A percentile compares a stretch with the other conserved stretches of the same genome.
Evolutionary conservation across 2,797 vertebrate genomes (phyloP).

Genomic region (Sebastes paucispinis): DNA sequence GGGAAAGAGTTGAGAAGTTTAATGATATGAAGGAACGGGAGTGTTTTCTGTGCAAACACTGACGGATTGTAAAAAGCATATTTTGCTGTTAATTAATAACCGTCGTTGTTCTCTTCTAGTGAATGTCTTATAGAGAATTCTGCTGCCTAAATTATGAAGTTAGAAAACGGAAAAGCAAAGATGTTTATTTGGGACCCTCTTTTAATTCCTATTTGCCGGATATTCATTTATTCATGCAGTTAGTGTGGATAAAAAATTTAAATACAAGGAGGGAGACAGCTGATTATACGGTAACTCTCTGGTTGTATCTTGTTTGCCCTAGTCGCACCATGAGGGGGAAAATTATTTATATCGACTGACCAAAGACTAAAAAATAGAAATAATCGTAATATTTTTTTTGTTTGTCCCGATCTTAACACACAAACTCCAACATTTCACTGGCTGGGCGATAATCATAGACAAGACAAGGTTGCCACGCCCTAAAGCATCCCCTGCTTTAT

Average conservation of each 20-base stretch:
- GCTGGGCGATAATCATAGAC: too few relatives aligned
- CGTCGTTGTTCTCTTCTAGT: too few relatives aligned
- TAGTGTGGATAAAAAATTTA: not conserved
- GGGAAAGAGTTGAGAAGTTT: constrained; percentile 11
- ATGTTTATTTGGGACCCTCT: not conserved
- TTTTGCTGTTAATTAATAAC: not conserved
- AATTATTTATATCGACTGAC: rapidly evolving
- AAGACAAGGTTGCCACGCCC: rapidly evolving
- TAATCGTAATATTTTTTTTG: too few relatives aligned
- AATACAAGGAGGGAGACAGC: not conserved
- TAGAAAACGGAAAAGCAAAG: not conserved
- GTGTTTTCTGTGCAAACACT: not conserved
- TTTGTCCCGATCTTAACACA: too few relatives aligned
- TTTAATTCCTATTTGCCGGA: not conserved
- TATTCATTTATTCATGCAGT: not conserved
- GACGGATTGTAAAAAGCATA: not conserved
- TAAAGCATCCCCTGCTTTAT: too few relatives aligned
- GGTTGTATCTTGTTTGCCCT: too few relatives aligned
- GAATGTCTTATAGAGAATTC: not conserved
- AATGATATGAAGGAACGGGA: not conserved
- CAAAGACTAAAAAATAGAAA: too few relatives aligned
- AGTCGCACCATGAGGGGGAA: too few relatives aligned
- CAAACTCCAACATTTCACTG: too few relatives aligned
- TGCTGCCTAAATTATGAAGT: not conserved
- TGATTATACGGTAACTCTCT: too few relatives aligned